Percentiles rank a stretch among this genome's conserved stretches.
These are phyloP conservation scores for Oceanites oceanicus DNA, from an alignment of 2,113 vertebrate species.

Conservation along the genomic window DNA sequence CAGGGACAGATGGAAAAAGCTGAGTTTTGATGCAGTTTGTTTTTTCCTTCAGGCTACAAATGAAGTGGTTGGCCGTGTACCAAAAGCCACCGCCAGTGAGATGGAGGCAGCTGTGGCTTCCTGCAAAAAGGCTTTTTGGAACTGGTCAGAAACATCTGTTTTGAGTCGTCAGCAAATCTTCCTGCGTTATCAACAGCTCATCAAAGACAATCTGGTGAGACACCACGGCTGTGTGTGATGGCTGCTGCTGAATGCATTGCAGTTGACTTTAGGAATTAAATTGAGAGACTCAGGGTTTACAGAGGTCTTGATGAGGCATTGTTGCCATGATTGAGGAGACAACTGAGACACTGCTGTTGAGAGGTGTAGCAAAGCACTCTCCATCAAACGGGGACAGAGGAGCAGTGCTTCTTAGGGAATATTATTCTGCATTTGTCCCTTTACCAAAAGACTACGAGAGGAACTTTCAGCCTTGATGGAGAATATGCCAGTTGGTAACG, in stretches of 20 bases:
- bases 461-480: background rate
- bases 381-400: background rate
- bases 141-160: slow-evolving; percentile 92
- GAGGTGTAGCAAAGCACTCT: background rate
- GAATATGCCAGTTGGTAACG: background rate
- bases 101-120: slow-evolving; percentile 89
- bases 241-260: background rate
- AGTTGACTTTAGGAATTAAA: background rate
- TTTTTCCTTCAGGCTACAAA: slow-evolving; percentile 86
- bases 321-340: background rate
- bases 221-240: background rate
- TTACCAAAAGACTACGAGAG: background rate
- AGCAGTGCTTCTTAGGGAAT: background rate
- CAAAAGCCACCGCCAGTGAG: slow-evolving; percentile 90
- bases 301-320: background rate
- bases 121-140: slow-evolving; percentile 83
- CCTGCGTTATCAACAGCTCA: slow-evolving; percentile 93
- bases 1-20: background rate
- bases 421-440: background rate
- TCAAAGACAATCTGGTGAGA: slow-evolving; percentile 97
- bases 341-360: background rate
- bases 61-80: slow-evolving; percentile 86
- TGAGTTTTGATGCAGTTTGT: background rate
- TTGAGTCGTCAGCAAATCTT: slow-evolving; percentile 92
- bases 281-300: background rate